Evolutionary conservation across 1,140 invertebrate genomes (phyloP).

Genomic region (Papilio machaon): DNA sequence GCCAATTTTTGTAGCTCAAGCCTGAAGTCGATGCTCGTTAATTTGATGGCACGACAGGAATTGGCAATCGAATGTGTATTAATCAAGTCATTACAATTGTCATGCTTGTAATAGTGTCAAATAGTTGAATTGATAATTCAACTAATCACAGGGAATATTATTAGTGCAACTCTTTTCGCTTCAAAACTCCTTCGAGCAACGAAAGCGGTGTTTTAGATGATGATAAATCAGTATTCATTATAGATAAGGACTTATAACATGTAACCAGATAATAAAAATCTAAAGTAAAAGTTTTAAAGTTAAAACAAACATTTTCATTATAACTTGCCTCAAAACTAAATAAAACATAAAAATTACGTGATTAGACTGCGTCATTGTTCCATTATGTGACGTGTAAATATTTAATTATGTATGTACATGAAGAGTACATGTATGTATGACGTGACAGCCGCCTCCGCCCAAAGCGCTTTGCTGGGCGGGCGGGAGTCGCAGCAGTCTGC

Average conservation of each 20-base stretch:
- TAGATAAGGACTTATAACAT: no score
- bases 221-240: background rate
- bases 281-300: background rate
- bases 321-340: background rate
- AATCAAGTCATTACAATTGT: conserved; percentile 33
- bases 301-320: background rate
- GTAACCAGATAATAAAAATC: background rate
- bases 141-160: background rate
- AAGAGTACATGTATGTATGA: conserved; percentile 45
- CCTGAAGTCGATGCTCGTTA: conserved; percentile 30
- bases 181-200: background rate
- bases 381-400: conserved; percentile 40
- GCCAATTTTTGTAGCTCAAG: conserved; percentile 23
- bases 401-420: conserved; percentile 55
- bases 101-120: background rate
- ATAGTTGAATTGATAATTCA: background rate
- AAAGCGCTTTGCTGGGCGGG: conserved; percentile 59
- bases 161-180: background rate
- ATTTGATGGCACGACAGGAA: conserved; percentile 11
- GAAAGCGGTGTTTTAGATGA: background rate
- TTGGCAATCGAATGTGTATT: conserved; percentile 27
- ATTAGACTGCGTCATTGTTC: conserved; percentile 6
- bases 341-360: background rate
- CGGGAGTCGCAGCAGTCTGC: conserved; percentile 62
- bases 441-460: conserved; percentile 63